phyloP scores from a whole-genome alignment of 2,797 vertebrate species.

The Sylvilagus floridanus region DNA sequence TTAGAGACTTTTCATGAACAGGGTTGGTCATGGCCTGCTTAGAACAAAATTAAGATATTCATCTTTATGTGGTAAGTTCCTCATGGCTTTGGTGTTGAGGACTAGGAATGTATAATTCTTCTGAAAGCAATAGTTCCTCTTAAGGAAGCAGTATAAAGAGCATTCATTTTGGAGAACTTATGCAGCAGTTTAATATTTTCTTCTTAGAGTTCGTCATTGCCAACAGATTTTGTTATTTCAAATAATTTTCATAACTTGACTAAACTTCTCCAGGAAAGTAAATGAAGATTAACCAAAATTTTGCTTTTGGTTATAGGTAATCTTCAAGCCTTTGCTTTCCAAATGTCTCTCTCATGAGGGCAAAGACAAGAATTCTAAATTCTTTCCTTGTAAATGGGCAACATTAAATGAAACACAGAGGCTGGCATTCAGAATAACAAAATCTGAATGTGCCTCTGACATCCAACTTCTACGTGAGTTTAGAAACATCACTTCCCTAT shows the following conservation, averaged over 20 bases:
- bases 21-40: background rate
- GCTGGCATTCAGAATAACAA: background rate
- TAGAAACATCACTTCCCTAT: background rate
- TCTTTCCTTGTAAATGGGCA: slow-evolving; percentile 66
- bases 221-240: slow-evolving; percentile 75
- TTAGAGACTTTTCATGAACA: background rate
- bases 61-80: slow-evolving; percentile 66
- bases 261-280: slow-evolving; percentile 75
- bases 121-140: slow-evolving; percentile 51
- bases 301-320: slow-evolving; percentile 78
- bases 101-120: slow-evolving; percentile 69
- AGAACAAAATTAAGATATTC: slow-evolving; percentile 59
- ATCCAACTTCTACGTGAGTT: background rate
- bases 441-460: background rate
- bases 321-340: slow-evolving; percentile 74
- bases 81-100: slow-evolving; percentile 62
- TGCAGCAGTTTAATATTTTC: slow-evolving; percentile 73
- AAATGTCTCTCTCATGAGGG: slow-evolving; percentile 69
- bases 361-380: slow-evolving; percentile 55
- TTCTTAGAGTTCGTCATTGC: slow-evolving; percentile 77
- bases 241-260: slow-evolving; percentile 73
- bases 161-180: slow-evolving; percentile 69
- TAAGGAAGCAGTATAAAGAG: slow-evolving; percentile 72
- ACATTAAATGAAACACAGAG: background rate
- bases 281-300: slow-evolving; percentile 74